phyloP scores from a whole-genome alignment of 2,888 invertebrate species.

The Lathronympha strigana region DNA sequence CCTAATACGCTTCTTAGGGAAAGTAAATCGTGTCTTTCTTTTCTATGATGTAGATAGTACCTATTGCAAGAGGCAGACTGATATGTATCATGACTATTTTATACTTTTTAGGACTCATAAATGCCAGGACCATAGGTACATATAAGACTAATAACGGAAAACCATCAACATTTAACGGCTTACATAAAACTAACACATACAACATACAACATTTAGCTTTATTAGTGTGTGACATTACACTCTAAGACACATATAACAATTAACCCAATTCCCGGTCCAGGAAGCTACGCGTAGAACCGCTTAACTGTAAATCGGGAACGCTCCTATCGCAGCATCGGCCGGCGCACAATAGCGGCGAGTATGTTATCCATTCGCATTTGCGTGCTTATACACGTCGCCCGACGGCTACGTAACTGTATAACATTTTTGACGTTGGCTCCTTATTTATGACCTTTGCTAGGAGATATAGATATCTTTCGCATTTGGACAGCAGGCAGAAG shows the following conservation, averaged over 20 bases:
- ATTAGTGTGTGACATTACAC: slow-evolving; percentile 19
- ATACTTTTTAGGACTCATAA: no score
- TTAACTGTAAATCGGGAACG: slow-evolving; percentile 45
- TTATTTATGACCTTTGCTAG: slow-evolving; percentile 24
- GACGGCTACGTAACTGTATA: slow-evolving; percentile 41
- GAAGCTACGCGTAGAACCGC: slow-evolving; percentile 35
- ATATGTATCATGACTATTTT: no score
- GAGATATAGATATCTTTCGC: slow-evolving; percentile 25
- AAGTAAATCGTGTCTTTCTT: no score
- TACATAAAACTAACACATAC: not conserved
- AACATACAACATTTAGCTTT: no score
- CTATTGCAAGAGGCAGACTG: no score
- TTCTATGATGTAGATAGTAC: no score
- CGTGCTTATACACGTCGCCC: slow-evolving; percentile 41
- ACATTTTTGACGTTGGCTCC: slow-evolving; percentile 35
- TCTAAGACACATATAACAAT: slow-evolving; percentile 24
- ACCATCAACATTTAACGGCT: not conserved
- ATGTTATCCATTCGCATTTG: slow-evolving; percentile 41
- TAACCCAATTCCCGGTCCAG: slow-evolving; percentile 38
- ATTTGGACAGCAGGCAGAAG: slow-evolving; percentile 4
- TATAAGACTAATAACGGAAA: not conserved
- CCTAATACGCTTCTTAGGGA: no score
- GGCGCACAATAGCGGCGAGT: slow-evolving; percentile 42
- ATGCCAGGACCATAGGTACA: no score
- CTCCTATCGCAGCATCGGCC: slow-evolving; percentile 39